These are phyloP conservation scores for Melanaphis sacchari DNA, from an alignment of 1,140 invertebrate genomes.

Conservation along the genomic window DNA sequence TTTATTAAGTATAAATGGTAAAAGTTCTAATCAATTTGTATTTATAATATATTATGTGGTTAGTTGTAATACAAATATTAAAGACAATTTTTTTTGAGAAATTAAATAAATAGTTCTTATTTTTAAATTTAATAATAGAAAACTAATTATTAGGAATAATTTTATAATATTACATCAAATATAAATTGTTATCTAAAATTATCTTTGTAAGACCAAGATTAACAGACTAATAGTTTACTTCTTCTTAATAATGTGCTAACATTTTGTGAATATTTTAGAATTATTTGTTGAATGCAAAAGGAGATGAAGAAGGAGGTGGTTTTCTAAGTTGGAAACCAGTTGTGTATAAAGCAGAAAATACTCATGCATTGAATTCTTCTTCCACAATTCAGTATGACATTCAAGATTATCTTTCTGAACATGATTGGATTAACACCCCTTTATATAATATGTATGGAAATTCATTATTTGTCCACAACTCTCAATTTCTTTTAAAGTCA, in stretches of 20 bases:
- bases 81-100: too few relatives aligned
- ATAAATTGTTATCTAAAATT: background rate
- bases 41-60: too few relatives aligned
- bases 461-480: background rate
- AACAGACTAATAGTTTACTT: background rate
- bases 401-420: background rate
- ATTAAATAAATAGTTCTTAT: too few relatives aligned
- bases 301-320: constrained; percentile 41
- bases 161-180: background rate
- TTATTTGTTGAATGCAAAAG: constrained; percentile 25
- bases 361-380: constrained; percentile 49
- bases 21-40: too few relatives aligned
- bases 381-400: constrained; percentile 34
- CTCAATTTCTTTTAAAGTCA: background rate
- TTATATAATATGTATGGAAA: constrained; percentile 34
- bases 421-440: constrained; percentile 27
- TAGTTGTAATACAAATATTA: too few relatives aligned
- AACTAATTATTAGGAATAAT: too few relatives aligned
- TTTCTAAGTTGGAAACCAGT: constrained; percentile 53
- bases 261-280: constrained; percentile 5
- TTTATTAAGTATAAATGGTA: too few relatives aligned
- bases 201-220: background rate
- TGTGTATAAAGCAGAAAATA: constrained; percentile 29
- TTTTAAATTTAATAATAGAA: too few relatives aligned
- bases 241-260: background rate